These are phyloP conservation scores for Gymnocheta viridis DNA, from an alignment of 2,888 invertebrate species.

Conservation along the genomic window DNA sequence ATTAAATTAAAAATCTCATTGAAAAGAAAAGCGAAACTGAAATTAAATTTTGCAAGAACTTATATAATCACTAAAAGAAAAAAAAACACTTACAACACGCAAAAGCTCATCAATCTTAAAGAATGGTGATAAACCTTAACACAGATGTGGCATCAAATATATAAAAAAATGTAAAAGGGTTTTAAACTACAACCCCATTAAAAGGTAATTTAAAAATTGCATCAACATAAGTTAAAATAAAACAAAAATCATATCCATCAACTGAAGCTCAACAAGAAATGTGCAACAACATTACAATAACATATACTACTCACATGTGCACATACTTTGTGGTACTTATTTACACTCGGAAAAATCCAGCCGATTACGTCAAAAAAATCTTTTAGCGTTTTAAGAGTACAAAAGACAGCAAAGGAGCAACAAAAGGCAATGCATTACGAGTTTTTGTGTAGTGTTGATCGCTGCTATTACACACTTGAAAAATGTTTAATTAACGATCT, in stretches of 20 bases:
- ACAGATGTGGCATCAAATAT: conserved; percentile 45
- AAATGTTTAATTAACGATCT: conserved; percentile 73
- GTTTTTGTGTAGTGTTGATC: conserved; percentile 53
- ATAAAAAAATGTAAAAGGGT: conserved; percentile 24
- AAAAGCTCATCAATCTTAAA: conserved; percentile 53
- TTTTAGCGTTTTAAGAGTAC: conserved; percentile 5
- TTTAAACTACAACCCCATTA: conserved; percentile 64
- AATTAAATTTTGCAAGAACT: conserved; percentile 44
- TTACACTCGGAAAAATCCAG: conserved; percentile 4
- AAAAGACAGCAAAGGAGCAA: not conserved
- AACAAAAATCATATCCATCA: conserved; percentile 49
- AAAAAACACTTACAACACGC: not conserved
- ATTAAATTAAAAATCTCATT: conserved; percentile 61
- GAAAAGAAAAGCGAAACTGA: conserved; percentile 66
- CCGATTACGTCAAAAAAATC: not conserved
- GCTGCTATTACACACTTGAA: conserved; percentile 70
- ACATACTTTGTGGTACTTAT: conserved; percentile 29
- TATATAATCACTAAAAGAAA: conserved; percentile 21
- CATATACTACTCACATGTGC: conserved; percentile 42
- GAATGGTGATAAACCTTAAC: conserved; percentile 59
- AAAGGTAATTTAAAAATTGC: conserved; percentile 70
- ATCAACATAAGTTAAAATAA: conserved; percentile 54
- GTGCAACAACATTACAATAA: conserved; percentile 40
- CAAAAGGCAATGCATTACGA: conserved; percentile 59
- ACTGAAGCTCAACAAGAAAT: conserved; percentile 3